phyloP scores from a whole-genome alignment of 2,888 invertebrate genomes.

The Ormyrus rosae region DNA sequence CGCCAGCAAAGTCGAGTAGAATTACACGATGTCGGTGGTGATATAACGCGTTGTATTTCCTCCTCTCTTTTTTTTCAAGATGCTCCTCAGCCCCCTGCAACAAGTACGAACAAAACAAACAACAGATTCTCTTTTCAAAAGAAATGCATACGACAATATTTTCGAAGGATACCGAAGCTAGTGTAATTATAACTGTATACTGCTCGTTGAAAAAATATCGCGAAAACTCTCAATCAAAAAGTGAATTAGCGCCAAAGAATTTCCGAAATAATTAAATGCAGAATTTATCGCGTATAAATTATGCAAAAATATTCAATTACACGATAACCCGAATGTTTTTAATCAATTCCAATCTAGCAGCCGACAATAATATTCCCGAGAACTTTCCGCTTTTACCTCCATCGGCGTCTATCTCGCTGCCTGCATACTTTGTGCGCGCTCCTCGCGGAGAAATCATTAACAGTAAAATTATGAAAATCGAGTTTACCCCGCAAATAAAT shows the following conservation, averaged over 20 bases:
- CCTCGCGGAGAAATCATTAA: slow-evolving; percentile 29
- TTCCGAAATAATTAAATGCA: no score
- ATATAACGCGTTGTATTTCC: slow-evolving; percentile 64
- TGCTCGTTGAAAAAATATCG: no score
- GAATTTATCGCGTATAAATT: no score
- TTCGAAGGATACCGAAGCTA: no score
- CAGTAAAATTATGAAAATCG: slow-evolving; percentile 44
- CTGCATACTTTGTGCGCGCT: not conserved
- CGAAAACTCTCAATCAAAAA: no score
- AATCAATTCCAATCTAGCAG: slow-evolving; percentile 7
- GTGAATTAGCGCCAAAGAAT: no score
- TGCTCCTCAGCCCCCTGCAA: not conserved
- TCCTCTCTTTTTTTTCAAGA: not conserved
- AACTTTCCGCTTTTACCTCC: not conserved
- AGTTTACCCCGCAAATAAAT: slow-evolving; percentile 31
- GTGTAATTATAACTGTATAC: no score
- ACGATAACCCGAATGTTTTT: not conserved
- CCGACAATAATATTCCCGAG: not conserved
- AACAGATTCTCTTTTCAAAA: no score
- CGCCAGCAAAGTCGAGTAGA: slow-evolving; percentile 66
- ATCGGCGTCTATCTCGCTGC: not conserved
- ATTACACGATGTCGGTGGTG: slow-evolving; percentile 69
- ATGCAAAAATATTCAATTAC: no score
- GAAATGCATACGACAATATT: no score
- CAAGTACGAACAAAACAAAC: not conserved